Evolutionary conservation across 2,888 invertebrate species (phyloP).

Genomic region (Beris morrisii): DNA sequence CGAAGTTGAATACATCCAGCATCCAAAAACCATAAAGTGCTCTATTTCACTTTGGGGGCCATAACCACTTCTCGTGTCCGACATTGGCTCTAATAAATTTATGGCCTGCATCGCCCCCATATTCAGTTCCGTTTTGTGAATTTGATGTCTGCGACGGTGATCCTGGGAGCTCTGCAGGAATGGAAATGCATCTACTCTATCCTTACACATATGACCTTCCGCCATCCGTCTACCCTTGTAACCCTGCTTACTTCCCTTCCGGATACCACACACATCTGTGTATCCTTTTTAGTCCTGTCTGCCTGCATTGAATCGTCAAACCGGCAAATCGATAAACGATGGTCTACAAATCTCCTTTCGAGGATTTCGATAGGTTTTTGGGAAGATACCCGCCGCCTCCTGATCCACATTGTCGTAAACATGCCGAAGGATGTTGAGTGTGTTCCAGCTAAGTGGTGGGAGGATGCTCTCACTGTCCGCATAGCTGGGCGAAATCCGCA

Average conservation of each 20-base stretch:
- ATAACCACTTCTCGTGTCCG: constrained; percentile 22
- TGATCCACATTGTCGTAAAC: background rate
- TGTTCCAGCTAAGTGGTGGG: background rate
- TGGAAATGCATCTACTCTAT: constrained; percentile 11
- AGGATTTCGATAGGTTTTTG: background rate
- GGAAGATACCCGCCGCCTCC: background rate
- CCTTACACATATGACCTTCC: background rate
- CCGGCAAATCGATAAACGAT: constrained; percentile 29
- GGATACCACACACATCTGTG: no score
- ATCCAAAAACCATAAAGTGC: constrained; percentile 12
- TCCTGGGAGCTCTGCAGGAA: constrained; percentile 1
- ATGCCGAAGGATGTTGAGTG: background rate
- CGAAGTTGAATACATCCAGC: background rate
- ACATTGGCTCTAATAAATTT: constrained; percentile 23
- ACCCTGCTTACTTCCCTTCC: no score
- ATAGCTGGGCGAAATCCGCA: no score
- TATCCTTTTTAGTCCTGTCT: constrained; percentile 6
- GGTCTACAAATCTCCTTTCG: constrained; percentile 21
- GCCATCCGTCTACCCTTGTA: no score
- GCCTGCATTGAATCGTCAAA: constrained; percentile 12
- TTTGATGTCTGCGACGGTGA: constrained; percentile 28
- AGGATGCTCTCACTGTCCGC: no score
- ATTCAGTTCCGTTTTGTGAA: constrained; percentile 20
- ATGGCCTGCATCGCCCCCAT: constrained; percentile 18
- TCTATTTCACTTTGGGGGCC: constrained; percentile 10